Base-by-base conservation (phyloP, 2,113 vertebrate genomes). In the Spermophilus dauricus region DNA sequence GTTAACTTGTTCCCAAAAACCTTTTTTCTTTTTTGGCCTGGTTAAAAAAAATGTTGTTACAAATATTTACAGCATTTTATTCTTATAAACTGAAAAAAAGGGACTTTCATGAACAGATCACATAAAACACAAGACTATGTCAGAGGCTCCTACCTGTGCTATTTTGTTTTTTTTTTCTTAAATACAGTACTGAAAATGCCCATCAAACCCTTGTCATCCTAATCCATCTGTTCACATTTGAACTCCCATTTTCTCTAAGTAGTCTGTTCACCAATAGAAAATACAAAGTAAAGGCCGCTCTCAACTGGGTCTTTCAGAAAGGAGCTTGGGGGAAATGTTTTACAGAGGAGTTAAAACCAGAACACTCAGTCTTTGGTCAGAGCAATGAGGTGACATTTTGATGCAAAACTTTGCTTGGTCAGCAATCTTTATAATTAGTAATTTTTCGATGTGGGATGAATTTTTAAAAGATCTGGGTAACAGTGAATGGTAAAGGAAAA, bases 11-110 rank as follows among this genome's bases (percentile, higher is more conserved):
- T 99, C 99, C 98, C 98, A 95, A 98, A 98, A 99, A 96, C 97
- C 97, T 82, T 98, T 96, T 97, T 91, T 97, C 93, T 73, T 97
- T 97, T 99, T 99, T 98, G 98, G 98, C 98, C 98, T 98, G 93
- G 97, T 98, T 96, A 58, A 95, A 98, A 98, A 98, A 98, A 98
- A 98, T 94, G 98, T 98, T 97, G 97, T 98, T 98, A 98, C 84
- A 99, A 98, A 98, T 99, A 99, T 99, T 98, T 99, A 99, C 98
- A 99, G 96, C 98, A 98, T 98, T 98, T 98, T 99, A 97, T 98
- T 98, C 98, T 98, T 97, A 98, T 86, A 98, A 98, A 98, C 97
- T 39, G 42, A 98, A 98, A 45, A 98, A 98, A 98, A 72, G 98
- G 96, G 98, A 96, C 91, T 96, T 98, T 96, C 82, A 96, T 97